phyloP scores from a whole-genome alignment of 2,113 vertebrate genomes.

The Eclectus roratus region DNA sequence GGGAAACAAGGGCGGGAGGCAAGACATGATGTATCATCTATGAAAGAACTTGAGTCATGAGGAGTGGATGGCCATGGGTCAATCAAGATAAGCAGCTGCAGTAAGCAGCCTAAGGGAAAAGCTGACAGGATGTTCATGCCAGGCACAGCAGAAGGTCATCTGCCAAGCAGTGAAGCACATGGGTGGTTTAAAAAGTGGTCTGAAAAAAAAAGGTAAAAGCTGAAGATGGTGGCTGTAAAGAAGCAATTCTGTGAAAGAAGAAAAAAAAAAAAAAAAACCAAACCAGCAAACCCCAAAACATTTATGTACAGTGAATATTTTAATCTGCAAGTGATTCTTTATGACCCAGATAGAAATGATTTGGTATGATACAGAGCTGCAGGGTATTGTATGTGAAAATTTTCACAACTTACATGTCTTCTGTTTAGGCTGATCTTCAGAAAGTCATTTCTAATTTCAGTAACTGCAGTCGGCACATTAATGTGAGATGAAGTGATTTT shows the following conservation, averaged over 20 bases:
- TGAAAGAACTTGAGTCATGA: neutral
- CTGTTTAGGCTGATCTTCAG: neutral
- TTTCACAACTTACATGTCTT: neutral
- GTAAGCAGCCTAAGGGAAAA: neutral
- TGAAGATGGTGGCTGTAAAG: neutral
- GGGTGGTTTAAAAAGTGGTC: neutral
- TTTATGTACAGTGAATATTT: neutral
- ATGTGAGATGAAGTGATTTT: neutral
- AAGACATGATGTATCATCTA: neutral
- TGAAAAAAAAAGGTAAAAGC: neutral
- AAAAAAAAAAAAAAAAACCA: neutral
- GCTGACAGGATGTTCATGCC: neutral
- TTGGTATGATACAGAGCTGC: neutral
- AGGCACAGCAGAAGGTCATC: neutral
- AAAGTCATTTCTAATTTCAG: neutral
- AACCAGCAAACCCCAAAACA: rapidly evolving
- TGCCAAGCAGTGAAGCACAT: neutral
- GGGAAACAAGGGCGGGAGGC: neutral
- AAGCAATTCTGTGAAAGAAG: neutral
- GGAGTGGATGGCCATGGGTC: neutral
- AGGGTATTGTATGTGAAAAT: neutral
- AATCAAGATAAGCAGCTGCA: neutral
- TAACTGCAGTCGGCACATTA: rapidly evolving
- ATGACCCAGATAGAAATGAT: neutral
- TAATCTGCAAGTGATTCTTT: neutral